These are phyloP conservation scores for Maccullochella peelii DNA, from an alignment of 2,113 vertebrate genomes.

Conservation along the genomic window DNA sequence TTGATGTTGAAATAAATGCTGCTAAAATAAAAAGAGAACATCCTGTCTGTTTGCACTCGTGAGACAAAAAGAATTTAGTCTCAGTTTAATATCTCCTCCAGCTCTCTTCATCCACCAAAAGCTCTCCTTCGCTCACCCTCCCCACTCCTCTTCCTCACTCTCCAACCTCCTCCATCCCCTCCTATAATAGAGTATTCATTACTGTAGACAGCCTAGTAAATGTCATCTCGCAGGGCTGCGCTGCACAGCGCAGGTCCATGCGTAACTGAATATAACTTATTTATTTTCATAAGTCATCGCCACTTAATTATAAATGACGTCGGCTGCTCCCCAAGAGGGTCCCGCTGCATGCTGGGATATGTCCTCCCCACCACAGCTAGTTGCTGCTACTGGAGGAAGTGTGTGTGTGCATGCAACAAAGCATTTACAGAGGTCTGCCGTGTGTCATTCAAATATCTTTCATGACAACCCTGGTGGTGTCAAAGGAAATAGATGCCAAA, in stretches of 20 bases:
- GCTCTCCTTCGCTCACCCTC: background rate
- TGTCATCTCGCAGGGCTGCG: constrained; percentile 69
- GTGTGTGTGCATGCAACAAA: background rate
- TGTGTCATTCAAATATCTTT: constrained; percentile 7
- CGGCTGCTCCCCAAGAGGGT: constrained; percentile 58
- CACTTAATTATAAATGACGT: constrained; percentile 81
- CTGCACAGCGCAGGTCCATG: constrained; percentile 47
- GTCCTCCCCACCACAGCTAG: constrained; percentile 14
- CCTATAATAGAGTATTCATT: constrained; percentile 70
- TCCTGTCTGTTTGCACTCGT: background rate
- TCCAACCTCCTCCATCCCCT: background rate
- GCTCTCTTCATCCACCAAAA: constrained; percentile 5
- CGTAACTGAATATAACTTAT: constrained; percentile 77
- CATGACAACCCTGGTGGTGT: background rate
- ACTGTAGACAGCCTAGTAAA: constrained; percentile 68
- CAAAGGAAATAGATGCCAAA: background rate
- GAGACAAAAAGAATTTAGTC: background rate
- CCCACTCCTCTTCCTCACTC: background rate
- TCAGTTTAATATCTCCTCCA: background rate
- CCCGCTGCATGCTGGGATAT: constrained; percentile 66
- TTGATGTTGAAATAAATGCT: background rate
- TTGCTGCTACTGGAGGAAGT: background rate
- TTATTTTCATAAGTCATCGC: constrained; percentile 75
- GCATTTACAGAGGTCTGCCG: background rate
- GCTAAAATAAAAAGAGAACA: background rate